Base-by-base conservation (phyloP, 2,888 invertebrate species). In the Oegoconia quadripuncta region DNA sequence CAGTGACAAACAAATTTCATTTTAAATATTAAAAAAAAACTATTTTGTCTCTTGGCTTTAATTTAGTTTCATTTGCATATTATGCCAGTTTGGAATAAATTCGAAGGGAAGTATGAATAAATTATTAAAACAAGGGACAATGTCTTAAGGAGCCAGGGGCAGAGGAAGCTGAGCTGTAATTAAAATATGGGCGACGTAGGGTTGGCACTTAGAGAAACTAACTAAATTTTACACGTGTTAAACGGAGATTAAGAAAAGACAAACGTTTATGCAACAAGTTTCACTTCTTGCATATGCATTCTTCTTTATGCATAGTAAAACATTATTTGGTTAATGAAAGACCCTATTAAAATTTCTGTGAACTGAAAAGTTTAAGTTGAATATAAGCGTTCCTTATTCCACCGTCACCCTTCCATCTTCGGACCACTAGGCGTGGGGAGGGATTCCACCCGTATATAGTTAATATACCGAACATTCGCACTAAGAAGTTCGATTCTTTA, bases 71-170 rank as follows among this genome's bases (percentile, higher is more conserved):
- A 42, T 83, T 83, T 83, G 79, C 82, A 83, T 84, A 64, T 55
- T 64, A 54, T 59, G 60, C 59, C 62, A 55, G 59, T 57, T 63
- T 57, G 42, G 64, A 68, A 70, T 74, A 64, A 70, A 70, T 74
- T 61, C 75, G 71, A 76, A 72, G 69, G 71, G 74, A 75, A 72
- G 64, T 65, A 69, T 79, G 80, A 82, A 86, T 83, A 74, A 74
- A 84, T 83, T 84, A 81, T 65, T n/a, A n/a, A n/a, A n/a, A n/a
- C n/a, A n/a, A 50, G 58, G 68, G 60, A 79, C 81, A 81, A 83
- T 81, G 69, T 84, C 84, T 84, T 82, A 59, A 74, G 71, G 56
- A 50, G 57, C 55, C 55, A 62, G 63, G 79, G 80, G 79, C 76
- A 66, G 73, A 76, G 27, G 27, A 27, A 70, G 71, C 55, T 66